These are phyloP conservation scores for Hyla sarda DNA, from an alignment of 2,113 vertebrate genomes.

Conservation along the genomic window DNA sequence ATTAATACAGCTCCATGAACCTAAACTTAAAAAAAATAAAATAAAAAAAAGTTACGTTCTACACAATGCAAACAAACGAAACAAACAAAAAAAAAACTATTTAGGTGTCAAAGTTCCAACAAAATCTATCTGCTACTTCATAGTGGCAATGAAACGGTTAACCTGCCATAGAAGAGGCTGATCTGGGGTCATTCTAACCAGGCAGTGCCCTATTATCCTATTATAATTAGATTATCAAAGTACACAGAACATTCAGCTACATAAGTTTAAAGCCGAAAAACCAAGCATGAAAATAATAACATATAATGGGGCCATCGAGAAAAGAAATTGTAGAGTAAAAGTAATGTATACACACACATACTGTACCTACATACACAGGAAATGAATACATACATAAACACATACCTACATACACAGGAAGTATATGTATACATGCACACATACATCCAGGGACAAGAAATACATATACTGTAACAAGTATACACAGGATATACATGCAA, in stretches of 20 bases:
- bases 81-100: no score
- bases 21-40: no score
- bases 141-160: neutral
- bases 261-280: neutral
- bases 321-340: neutral
- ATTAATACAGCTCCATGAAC: no score
- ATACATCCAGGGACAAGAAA: no score
- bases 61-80: no score
- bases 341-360: neutral
- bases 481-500: no score
- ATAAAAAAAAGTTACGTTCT: no score
- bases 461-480: no score
- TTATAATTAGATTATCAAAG: conserved; percentile 19
- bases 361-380: neutral
- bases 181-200: neutral
- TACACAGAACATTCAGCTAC: conserved; percentile 7
- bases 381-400: neutral
- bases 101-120: no score
- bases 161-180: neutral
- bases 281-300: neutral
- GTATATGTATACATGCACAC: neutral
- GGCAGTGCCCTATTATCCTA: conserved; percentile 22
- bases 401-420: neutral
- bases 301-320: neutral
- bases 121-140: neutral